These are phyloP conservation scores for Lophura nycthemera DNA, from an alignment of 2,113 vertebrate genomes.

Conservation along the genomic window DNA sequence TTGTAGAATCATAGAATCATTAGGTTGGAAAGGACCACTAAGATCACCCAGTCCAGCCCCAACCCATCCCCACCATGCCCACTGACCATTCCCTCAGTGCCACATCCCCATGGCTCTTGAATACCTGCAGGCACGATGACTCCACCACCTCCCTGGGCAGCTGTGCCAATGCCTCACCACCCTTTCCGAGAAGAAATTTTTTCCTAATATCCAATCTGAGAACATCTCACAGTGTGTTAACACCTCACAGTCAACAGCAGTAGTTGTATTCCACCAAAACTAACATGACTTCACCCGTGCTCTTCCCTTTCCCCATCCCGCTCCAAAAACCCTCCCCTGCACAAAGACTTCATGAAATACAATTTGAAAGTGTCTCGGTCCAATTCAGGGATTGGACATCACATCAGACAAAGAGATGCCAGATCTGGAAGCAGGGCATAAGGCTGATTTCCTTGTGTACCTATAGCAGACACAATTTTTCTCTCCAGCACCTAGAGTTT, in stretches of 20 bases:
- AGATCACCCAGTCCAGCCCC: too few relatives aligned
- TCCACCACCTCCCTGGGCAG: too few relatives aligned
- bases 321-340: fast-evolving
- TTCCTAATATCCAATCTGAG: too few relatives aligned
- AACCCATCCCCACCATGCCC: too few relatives aligned
- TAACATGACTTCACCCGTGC: not conserved
- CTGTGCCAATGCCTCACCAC: too few relatives aligned
- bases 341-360: not conserved
- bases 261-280: not conserved
- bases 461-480: not conserved
- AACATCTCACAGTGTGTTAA: too few relatives aligned
- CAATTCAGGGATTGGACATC: not conserved
- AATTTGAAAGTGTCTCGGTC: not conserved
- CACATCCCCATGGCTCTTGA: too few relatives aligned
- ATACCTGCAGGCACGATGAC: too few relatives aligned
- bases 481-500: not conserved
- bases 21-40: too few relatives aligned
- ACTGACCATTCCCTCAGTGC: too few relatives aligned
- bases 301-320: not conserved
- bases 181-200: too few relatives aligned
- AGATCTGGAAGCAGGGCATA: not conserved
- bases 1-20: not conserved
- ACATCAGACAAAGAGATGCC: not conserved
- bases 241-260: not conserved
- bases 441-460: not conserved